Percentiles rank a stretch among this genome's conserved stretches.
Evolutionary conservation across 1,140 invertebrate species (phyloP).

Genomic region (Philaenus spumarius): DNA sequence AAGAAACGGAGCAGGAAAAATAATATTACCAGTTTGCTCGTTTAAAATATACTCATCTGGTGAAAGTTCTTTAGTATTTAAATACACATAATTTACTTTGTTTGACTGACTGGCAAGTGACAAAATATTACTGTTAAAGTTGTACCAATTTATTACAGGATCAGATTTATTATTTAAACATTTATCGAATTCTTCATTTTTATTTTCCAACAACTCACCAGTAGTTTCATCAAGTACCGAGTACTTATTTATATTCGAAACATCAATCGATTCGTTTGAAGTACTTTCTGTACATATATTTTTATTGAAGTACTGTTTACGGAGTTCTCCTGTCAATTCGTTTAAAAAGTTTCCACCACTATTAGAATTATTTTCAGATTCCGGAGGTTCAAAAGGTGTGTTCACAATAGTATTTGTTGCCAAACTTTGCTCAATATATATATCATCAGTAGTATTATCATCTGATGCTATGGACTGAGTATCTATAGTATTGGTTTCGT

Average conservation of each 20-base stretch:
- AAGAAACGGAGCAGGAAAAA: constrained; percentile 1
- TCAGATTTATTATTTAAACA: too few relatives aligned
- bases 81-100: too few relatives aligned
- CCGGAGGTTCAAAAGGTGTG: not conserved
- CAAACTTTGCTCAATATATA: not conserved
- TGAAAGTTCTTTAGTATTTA: not conserved
- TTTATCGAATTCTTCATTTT: too few relatives aligned
- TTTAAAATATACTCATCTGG: not conserved
- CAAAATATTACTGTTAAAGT: too few relatives aligned
- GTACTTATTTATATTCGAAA: not conserved
- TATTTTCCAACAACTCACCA: too few relatives aligned
- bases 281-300: not conserved
- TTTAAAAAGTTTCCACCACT: constrained; percentile 1
- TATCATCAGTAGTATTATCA: constrained; percentile 3
- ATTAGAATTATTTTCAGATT: too few relatives aligned
- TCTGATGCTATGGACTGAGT: not conserved
- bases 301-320: not conserved
- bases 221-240: not conserved
- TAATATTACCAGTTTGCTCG: not conserved
- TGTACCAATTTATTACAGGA: too few relatives aligned
- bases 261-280: not conserved
- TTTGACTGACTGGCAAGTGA: too few relatives aligned
- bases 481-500: not conserved
- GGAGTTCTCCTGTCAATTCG: constrained; percentile 6
- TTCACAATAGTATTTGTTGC: not conserved